phyloP scores from a whole-genome alignment of 2,113 vertebrate genomes.

The Piaya cayana region DNA sequence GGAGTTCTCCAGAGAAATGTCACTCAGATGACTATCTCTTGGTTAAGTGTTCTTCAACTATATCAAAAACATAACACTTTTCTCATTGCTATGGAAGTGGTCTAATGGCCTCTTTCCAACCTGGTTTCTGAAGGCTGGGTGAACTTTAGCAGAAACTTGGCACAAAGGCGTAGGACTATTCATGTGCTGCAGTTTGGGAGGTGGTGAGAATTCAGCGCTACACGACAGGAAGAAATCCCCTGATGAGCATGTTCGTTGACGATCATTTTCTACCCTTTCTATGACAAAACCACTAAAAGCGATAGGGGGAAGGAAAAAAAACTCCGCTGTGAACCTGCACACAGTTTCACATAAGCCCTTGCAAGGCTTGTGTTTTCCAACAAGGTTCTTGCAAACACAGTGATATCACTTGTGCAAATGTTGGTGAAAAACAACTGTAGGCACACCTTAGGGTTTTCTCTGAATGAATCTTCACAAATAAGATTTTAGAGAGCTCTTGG shows the following conservation, averaged over 20 bases:
- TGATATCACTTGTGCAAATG: background rate
- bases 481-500: background rate
- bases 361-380: background rate
- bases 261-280: background rate
- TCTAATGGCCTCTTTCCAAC: background rate
- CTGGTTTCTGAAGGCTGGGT: background rate
- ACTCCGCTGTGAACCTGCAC: background rate
- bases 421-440: background rate
- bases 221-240: background rate
- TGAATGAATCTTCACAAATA: conserved; percentile 26
- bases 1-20: background rate
- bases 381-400: background rate
- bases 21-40: background rate
- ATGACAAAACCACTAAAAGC: background rate
- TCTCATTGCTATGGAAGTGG: background rate
- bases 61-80: background rate
- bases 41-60: background rate
- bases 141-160: background rate
- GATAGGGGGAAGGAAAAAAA: background rate
- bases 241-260: rapidly evolving
- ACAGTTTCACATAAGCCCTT: background rate
- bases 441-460: conserved; percentile 34
- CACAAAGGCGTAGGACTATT: background rate
- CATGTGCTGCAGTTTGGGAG: background rate
- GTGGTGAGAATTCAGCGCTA: conserved; percentile 5